Evolutionary conservation across 2,113 vertebrate genomes (phyloP), one percentile per base, ranked within the genome.

Genomic region (Clupea harengus): DNA sequence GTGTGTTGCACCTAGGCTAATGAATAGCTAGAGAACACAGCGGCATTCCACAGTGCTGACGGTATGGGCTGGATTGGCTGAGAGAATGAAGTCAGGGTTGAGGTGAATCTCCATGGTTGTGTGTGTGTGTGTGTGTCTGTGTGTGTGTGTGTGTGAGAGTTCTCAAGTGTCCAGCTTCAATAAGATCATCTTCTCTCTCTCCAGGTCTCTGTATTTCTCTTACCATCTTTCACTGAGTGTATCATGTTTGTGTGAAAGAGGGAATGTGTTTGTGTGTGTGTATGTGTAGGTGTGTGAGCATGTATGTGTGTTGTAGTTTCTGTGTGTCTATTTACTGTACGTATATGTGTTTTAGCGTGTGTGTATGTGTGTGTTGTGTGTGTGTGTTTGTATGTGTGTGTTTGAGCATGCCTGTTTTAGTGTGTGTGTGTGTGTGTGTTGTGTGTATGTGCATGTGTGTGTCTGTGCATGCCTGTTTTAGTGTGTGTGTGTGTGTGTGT

Each of bases 61-160:
- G 87, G 86, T 86, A 92, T 91, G 92, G 89, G 83, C 50, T 83
- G 52, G 86, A 89, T 81, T 84, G 75, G 90, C 86, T 49, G 20
- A 25, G 22, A 25, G 44, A 9, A 64, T 64, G 60, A 64, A 64
- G 60, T 13, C 60, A 25, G 60, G 22, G 25, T 20, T 64, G 60
- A 64, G 60, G 60, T 64, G 60, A 64, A 64, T 54, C 52, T 20
- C 52, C 60, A n/a, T 20, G 0, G 32, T 39, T 81, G 60, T 50
- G 84, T 81, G 25, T 85, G 18, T 60, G 49, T 44, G 44, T 81
- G 44, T 81, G 44, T 81, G 39, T 44, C 1, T n/a, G 20, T 45
- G 57, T 60, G 57, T 60, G 22, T 64, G 60, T 64, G 52, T 45
- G 20, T 45, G 4, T 20, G 2, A 0, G 39, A 81, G 39, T 57